Percentiles rank a stretch among this genome's conserved stretches.
Conservation (phyloP, 2,113 vertebrate species). For the Cyanistes caeruleus region DNA sequence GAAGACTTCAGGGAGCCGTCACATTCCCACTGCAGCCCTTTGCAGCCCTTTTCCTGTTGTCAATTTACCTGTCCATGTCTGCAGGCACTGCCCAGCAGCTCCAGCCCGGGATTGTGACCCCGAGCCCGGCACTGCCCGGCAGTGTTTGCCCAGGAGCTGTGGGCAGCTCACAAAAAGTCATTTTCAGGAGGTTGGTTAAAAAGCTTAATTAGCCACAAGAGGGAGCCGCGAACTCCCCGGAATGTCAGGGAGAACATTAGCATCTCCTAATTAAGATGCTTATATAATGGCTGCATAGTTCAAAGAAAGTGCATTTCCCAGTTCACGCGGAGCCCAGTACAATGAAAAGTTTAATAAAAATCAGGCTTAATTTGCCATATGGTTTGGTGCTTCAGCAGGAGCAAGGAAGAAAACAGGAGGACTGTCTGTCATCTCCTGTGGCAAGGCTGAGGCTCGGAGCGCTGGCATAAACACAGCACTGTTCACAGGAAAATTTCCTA, state of each 20-base stretch:
- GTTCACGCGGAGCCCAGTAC: slow-evolving; percentile 4
- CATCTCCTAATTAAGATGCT: slow-evolving; percentile 50
- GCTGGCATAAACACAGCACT: neutral
- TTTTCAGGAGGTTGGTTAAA: neutral
- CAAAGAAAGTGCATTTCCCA: slow-evolving; percentile 54
- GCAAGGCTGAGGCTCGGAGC: neutral
- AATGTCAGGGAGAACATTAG: neutral
- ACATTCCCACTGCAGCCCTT: accelerated
- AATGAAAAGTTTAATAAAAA: slow-evolving; percentile 63
- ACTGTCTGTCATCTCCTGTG: slow-evolving; percentile 12
- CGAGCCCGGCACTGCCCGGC: neutral
- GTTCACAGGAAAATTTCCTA: neutral
- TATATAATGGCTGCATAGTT: slow-evolving; percentile 25
- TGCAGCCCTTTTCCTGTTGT: neutral
- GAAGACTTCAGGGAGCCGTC: neutral
- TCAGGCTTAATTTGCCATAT: slow-evolving; percentile 60
- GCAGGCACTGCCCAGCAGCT: neutral
- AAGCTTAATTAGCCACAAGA: slow-evolving; percentile 57
- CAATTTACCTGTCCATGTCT: accelerated
- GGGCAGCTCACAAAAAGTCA: neutral
- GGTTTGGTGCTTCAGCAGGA: slow-evolving; percentile 20
- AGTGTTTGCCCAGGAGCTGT: neutral
- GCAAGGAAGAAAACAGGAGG: neutral
- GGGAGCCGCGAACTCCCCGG: slow-evolving; percentile 46
- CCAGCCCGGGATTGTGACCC: accelerated